Conservation (phyloP, 1,140 invertebrate genomes). For the Eriosoma lanigerum region DNA sequence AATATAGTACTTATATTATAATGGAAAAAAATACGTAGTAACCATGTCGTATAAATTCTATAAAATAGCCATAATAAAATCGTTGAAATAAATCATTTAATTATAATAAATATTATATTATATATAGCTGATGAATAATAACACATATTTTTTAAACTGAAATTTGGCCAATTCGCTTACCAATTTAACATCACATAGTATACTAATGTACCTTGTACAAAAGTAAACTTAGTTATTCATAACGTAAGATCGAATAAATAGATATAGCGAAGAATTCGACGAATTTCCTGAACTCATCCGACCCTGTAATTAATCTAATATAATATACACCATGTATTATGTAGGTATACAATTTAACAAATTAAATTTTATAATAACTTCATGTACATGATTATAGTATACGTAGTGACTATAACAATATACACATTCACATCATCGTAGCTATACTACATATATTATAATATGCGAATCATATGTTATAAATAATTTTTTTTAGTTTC, state of each 20-base stretch:
- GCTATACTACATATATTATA: no score
- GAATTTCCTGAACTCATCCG: not conserved
- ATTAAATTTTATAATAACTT: no score
- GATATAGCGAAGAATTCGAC: not conserved
- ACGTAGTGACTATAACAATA: no score
- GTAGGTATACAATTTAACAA: no score
- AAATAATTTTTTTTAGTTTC: no score
- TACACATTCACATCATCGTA: no score
- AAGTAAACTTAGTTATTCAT: not conserved
- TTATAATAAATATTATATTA: not conserved
- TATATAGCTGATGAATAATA: not conserved
- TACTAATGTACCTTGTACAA: not conserved
- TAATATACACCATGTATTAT: no score
- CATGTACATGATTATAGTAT: no score
- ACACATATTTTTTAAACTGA: not conserved
- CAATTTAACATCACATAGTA: not conserved
- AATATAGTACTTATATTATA: not conserved
- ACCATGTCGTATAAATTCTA: not conserved
- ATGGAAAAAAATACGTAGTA: not conserved
- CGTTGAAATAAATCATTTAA: not conserved
- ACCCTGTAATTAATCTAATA: not conserved
- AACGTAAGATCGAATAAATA: not conserved
- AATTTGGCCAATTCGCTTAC: not conserved
- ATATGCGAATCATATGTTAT: no score
- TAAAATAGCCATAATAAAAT: no score